Base-by-base conservation (phyloP, 2,113 vertebrate species). In the Terrapene triunguis region DNA sequence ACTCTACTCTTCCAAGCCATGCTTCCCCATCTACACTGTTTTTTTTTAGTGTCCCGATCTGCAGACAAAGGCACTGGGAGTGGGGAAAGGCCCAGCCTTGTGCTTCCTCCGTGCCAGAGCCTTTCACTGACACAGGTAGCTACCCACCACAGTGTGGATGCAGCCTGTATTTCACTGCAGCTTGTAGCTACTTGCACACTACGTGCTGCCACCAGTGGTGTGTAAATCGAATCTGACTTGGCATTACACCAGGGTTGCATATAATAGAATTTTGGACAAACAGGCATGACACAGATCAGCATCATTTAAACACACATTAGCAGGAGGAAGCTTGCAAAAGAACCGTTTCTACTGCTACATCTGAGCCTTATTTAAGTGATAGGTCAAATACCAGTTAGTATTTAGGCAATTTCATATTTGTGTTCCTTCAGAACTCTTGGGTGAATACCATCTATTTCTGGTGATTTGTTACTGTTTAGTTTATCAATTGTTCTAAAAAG, bases 311-410 rank as follows among this genome's bases (percentile, higher is more conserved):
- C 53, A 54, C 53, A 29, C 29, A 3, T 57, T 93, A 24, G 25
- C 16, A 69, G 65, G 14, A n/a, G 32, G 44, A 81, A 4, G 29
- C 0, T 0, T 8, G 82, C 80, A 8, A 5, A 44, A n/a, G 0
- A 62, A 1, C 74, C 11, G 17, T 42, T 35, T 38, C 35, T 53
- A 59, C 32, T 50, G 65, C 4, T 74, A 13, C 10, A 54, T n/a
- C 24, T 69, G 32, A 83, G 54, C 22, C 24, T 55, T 22, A 25
- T 55, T 55, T 25, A 55, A 55, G 54, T 55, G 54, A 10, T 55
- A 10, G 54, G 54, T 10, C 21, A 55, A 55, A 55, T 25, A 55
- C 54, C 54, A 55, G 53, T 54, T 54, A 54, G 53, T 22, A 54
- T 54, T 54, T 54, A 54, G 53, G 53, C 19, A 54, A 54, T 54